Evolutionary conservation across 2,888 invertebrate genomes (phyloP).

Genomic region (Tachina fera): DNA sequence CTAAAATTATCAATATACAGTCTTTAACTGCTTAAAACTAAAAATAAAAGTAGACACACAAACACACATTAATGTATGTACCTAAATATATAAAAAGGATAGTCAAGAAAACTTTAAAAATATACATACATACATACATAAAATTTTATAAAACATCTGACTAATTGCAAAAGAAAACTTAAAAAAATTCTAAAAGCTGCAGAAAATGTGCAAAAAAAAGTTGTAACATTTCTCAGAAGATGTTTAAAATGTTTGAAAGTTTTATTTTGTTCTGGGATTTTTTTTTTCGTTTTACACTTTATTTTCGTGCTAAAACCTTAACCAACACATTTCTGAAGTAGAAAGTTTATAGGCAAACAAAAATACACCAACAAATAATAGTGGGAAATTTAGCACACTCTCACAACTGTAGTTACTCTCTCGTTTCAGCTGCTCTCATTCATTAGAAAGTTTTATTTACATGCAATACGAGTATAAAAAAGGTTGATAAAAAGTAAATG

Average conservation of each 20-base stretch:
- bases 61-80: no score
- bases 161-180: not conserved
- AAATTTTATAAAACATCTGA: not conserved
- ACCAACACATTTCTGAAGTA: not conserved
- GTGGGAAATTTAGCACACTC: conserved; percentile 34
- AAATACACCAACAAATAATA: conserved; percentile 25
- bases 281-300: conserved; percentile 7
- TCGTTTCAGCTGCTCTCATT: conserved; percentile 22
- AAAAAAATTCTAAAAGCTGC: not conserved
- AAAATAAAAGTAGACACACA: no score
- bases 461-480: not conserved
- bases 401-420: conserved; percentile 3
- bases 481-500: conserved; percentile 15
- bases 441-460: not conserved
- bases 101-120: not conserved
- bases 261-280: conserved; percentile 51
- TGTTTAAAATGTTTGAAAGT: not conserved
- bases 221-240: not conserved
- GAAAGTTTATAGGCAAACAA: not conserved
- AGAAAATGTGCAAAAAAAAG: not conserved
- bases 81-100: not conserved
- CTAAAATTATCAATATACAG: no score
- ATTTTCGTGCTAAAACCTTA: no score
- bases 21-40: no score
- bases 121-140: not conserved